A percentile compares a stretch with the other conserved stretches of the same genome.
Conservation (phyloP, 2,113 vertebrate species). For the Galemys pyrenaicus region DNA sequence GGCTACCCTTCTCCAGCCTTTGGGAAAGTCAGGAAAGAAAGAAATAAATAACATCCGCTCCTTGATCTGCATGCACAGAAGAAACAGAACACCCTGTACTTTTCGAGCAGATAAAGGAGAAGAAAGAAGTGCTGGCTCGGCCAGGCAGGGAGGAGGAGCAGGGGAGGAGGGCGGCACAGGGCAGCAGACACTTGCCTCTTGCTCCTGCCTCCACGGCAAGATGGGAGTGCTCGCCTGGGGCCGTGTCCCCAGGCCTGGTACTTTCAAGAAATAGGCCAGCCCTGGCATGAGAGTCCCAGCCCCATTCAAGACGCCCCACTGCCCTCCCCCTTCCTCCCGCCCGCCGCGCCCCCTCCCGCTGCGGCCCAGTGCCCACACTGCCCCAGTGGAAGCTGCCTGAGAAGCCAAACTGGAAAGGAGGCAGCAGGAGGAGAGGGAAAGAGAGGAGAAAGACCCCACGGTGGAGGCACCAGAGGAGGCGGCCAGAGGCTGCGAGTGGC, state of each 20-base stretch:
- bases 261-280: conserved; percentile 5
- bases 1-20: conserved; percentile 36
- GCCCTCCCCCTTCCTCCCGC: background rate
- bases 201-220: conserved; percentile 50
- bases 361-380: background rate
- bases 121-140: conserved; percentile 74
- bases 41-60: conserved; percentile 70
- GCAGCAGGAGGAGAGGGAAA: background rate
- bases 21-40: conserved; percentile 19
- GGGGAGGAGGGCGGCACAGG: background rate
- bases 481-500: background rate
- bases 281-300: background rate
- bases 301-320: background rate
- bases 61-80: conserved; percentile 76
- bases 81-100: conserved; percentile 79
- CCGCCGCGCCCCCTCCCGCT: background rate
- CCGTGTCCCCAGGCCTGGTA: background rate
- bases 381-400: background rate
- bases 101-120: conserved; percentile 74
- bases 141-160: background rate
- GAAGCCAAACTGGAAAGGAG: background rate
- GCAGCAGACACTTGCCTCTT: conserved; percentile 36
- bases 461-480: background rate
- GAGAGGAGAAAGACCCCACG: too few relatives aligned
- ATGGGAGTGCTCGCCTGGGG: background rate